Conservation (phyloP, 2,797 vertebrate species). For the Melanotaenia trifasciata region DNA sequence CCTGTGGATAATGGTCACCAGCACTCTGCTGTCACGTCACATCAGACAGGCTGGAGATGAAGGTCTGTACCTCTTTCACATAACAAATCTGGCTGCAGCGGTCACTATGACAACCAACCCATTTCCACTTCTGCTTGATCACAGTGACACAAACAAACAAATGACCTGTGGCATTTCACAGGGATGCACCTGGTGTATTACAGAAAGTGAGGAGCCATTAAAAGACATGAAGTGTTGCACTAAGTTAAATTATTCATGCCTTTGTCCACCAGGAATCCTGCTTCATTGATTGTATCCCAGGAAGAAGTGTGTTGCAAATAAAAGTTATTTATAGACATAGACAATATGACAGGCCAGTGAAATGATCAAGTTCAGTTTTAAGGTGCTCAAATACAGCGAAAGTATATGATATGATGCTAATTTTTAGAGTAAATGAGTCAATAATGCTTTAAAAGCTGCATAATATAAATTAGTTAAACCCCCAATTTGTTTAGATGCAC, state of each 20-base stretch:
- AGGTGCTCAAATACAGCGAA: constrained; percentile 4
- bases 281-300: constrained; percentile 52
- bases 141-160: constrained; percentile 21
- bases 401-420: not conserved
- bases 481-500: not conserved
- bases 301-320: constrained; percentile 43
- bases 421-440: not conserved
- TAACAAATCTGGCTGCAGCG: constrained; percentile 3
- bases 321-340: constrained; percentile 58
- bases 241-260: constrained; percentile 70
- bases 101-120: constrained; percentile 47
- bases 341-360: constrained; percentile 1
- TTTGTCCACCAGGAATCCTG: constrained; percentile 40
- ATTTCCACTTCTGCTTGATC: constrained; percentile 16
- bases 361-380: not conserved
- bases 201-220: constrained; percentile 32
- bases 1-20: constrained; percentile 27
- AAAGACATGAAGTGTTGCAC: constrained; percentile 41
- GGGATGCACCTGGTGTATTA: constrained; percentile 28
- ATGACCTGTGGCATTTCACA: constrained; percentile 10
- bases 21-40: constrained; percentile 40
- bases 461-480: not conserved
- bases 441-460: not conserved
- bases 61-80: constrained; percentile 37
- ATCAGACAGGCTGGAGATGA: constrained; percentile 20